Conservation (phyloP, 2,888 invertebrate genomes). For the Podabrus alpinus region DNA sequence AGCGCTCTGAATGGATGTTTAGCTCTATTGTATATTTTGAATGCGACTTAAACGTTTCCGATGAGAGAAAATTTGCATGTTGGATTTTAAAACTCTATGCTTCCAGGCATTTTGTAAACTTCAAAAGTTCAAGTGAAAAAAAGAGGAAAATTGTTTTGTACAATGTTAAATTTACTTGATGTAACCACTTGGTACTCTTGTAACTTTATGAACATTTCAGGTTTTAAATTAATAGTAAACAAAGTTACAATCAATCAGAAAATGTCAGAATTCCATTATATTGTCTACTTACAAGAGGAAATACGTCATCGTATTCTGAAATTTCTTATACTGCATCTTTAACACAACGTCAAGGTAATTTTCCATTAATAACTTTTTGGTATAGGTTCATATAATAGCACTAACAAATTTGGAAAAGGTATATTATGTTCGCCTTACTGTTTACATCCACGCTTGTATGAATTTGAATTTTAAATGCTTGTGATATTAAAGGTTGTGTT, state of each 20-base stretch:
- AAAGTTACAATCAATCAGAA: constrained; percentile 18
- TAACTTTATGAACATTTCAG: constrained; percentile 13
- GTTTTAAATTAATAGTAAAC: constrained; percentile 7
- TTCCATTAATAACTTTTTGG: not conserved
- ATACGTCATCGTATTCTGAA: constrained; percentile 10
- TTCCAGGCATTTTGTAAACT: not conserved
- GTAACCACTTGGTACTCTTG: not conserved
- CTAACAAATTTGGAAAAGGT: not conserved
- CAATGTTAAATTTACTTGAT: not conserved
- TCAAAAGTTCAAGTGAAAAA: not conserved
- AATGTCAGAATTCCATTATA: constrained; percentile 16
- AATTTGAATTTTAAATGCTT: not conserved
- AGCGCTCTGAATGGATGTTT: constrained; percentile 6
- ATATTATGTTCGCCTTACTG: not conserved
- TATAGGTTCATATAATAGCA: not conserved
- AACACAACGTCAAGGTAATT: not conserved
- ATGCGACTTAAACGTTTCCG: constrained; percentile 7
- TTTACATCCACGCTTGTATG: not conserved
- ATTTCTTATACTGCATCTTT: constrained; percentile 9
- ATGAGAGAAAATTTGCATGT: constrained; percentile 7
- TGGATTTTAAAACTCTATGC: not conserved
- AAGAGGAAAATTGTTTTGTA: not conserved
- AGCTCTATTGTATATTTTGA: constrained; percentile 8
- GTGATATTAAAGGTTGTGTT: not conserved
- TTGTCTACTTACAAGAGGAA: constrained; percentile 1